phyloP scores from a whole-genome alignment of 2,888 invertebrate species.

The Onchidella celtica region DNA sequence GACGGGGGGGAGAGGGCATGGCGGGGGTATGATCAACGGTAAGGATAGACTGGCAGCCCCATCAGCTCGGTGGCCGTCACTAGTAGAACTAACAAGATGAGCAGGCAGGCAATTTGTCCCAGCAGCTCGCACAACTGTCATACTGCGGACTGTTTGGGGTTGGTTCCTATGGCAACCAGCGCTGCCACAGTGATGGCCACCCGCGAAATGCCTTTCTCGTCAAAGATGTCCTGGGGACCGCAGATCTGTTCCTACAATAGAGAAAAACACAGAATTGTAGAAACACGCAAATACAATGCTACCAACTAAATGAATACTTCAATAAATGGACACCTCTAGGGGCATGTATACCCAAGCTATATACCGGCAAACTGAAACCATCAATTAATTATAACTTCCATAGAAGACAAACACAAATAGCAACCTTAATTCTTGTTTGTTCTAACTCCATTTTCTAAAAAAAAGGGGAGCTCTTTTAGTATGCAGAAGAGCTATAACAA shows the following conservation, averaged over 20 bases:
- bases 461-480: too few species aligned
- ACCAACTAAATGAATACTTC: background rate
- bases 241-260: conserved; percentile 90
- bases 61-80: conserved; percentile 60
- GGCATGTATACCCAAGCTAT: too few species aligned
- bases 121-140: conserved; percentile 64
- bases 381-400: too few species aligned
- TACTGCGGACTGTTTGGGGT: conserved; percentile 67
- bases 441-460: too few species aligned
- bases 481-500: too few species aligned
- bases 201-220: conserved; percentile 90
- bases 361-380: too few species aligned
- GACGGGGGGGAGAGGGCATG: too few species aligned
- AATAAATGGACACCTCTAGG: background rate
- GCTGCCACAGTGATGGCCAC: conserved; percentile 94
- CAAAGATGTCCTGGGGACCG: conserved; percentile 94
- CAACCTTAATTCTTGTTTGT: too few species aligned
- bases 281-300: background rate
- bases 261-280: background rate
- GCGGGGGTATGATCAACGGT: conserved; percentile 44
- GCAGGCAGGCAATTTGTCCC: conserved; percentile 58
- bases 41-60: conserved; percentile 59
- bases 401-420: too few species aligned
- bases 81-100: conserved; percentile 59
- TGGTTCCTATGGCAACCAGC: conserved; percentile 82